These are phyloP conservation scores for Achroia grisella DNA, from an alignment of 1,140 invertebrate genomes.

Conservation along the genomic window DNA sequence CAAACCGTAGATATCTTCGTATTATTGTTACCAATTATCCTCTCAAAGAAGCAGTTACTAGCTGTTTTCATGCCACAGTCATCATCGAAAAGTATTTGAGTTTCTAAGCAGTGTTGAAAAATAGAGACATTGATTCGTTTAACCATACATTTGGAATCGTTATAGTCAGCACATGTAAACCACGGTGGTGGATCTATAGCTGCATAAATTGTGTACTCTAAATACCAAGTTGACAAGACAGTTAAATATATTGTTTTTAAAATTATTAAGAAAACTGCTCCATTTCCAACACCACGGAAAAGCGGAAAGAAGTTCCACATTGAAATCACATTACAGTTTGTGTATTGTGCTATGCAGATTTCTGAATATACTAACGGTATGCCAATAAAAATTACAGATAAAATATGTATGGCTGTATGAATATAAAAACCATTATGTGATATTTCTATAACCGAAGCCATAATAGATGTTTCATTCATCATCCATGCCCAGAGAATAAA, in stretches of 20 bases:
- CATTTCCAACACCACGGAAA: constrained; percentile 43
- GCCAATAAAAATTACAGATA: constrained; percentile 41
- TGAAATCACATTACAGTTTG: constrained; percentile 38
- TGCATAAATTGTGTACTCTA: constrained; percentile 49
- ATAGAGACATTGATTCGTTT: constrained; percentile 44
- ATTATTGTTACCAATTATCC: constrained; percentile 45
- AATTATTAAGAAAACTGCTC: constrained; percentile 33
- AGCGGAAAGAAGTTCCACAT: constrained; percentile 58
- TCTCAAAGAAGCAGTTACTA: constrained; percentile 45
- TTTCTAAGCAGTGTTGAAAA: constrained; percentile 57
- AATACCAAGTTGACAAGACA: constrained; percentile 49
- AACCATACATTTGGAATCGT: constrained; percentile 43
- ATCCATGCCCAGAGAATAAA: constrained; percentile 52
- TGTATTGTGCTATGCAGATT: constrained; percentile 57
- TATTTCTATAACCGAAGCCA: constrained; percentile 35
- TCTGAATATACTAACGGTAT: constrained; percentile 61
- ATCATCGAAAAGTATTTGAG: constrained; percentile 35
- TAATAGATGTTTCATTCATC: constrained; percentile 47
- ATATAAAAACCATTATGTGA: constrained; percentile 49
- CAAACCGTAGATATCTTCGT: constrained; percentile 24
- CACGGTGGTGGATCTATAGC: constrained; percentile 47
- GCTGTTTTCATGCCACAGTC: constrained; percentile 56
- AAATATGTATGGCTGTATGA: constrained; percentile 25
- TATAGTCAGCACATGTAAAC: constrained; percentile 45
- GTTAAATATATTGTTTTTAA: constrained; percentile 42